These are phyloP conservation scores for Rhaphigaster nebulosa DNA, from an alignment of 2,888 invertebrate species.

Conservation along the genomic window DNA sequence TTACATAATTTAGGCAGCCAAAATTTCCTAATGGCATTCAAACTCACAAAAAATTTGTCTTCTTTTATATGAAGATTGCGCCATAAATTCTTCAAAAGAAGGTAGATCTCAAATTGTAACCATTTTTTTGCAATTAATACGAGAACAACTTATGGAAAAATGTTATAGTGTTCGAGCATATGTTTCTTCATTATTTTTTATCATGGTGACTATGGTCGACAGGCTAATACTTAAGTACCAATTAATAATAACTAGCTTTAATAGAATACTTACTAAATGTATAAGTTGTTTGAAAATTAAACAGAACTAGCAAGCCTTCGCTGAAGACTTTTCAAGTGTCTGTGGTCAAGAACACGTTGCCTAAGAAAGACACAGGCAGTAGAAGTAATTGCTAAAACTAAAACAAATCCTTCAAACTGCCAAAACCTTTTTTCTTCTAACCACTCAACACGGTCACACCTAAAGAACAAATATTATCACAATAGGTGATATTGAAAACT, in stretches of 20 bases:
- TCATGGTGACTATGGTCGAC: neutral
- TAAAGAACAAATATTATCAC: slow-evolving; percentile 69
- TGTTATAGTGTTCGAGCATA: too few species aligned
- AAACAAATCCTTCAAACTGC: slow-evolving; percentile 83
- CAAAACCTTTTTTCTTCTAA: slow-evolving; percentile 88
- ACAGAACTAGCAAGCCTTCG: slow-evolving; percentile 78
- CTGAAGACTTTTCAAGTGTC: slow-evolving; percentile 78
- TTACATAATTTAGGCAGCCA: too few species aligned
- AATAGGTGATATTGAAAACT: neutral
- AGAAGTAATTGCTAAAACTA: slow-evolving; percentile 76
- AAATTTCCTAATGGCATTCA: too few species aligned
- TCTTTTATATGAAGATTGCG: too few species aligned
- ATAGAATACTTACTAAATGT: slow-evolving; percentile 60
- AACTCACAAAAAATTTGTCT: too few species aligned
- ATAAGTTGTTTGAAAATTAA: slow-evolving; percentile 64
- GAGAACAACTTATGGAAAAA: too few species aligned
- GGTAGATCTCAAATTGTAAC: too few species aligned
- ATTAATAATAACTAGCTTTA: neutral
- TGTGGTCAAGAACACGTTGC: slow-evolving; percentile 77
- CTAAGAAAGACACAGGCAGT: slow-evolving; percentile 77
- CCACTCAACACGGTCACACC: slow-evolving; percentile 88
- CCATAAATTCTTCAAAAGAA: too few species aligned
- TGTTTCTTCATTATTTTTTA: too few species aligned
- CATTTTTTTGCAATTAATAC: too few species aligned
- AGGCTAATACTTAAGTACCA: neutral